Evolutionary conservation across 1,140 invertebrate genomes (phyloP), one percentile per base, ranked within the genome.

Genomic region (Calycopis cecrops): DNA sequence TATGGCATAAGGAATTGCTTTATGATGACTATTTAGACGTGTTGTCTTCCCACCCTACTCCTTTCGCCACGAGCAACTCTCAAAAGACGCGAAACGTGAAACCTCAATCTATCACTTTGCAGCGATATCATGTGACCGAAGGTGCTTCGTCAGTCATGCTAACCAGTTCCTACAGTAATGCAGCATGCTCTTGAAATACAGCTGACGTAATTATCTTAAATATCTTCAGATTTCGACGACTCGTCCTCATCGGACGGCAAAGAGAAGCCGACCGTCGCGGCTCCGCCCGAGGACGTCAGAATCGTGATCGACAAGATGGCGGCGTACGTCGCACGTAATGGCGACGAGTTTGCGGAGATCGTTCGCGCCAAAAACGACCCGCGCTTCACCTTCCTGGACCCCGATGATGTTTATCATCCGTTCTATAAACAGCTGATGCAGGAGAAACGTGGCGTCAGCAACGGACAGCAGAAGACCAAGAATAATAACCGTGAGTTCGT

Each of bases 251-350:
- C 69, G 4, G 80, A 77, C 42, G 70, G 69, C 57, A 82, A 74
- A 65, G 65, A 71, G 16, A 71, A 69, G 18, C 85, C 88, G 0
- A 84, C 85, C 0, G 89, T 92, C 28, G 87, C 90, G 14, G 85
- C 91, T 7, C 94, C 95, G 12, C 93, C 95, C 0, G 92, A 92
- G 9, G 95, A 96, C 55, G 87, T 96, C 6, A 92, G 95, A 73
- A 90, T 94, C 38, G 94, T 99, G 7, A 96, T 99, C 49, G 96
- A 98, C 78, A 98, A 98, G 88, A 98, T 99, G 92, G 97, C 97
- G 1, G 93, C 93, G 55, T 99, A 99, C 76, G 97, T 99, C 0
- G 93, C 94, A 0, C 97, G 97, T 70, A 99, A 99, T 88, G 98
- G 97, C 0, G 90, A 92, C 48, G 95, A 97, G 65, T 99, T 99